Percentiles rank a stretch among this genome's conserved stretches.
Conservation (phyloP, 64 coral and sea anemone species). For the Anthopleura sola region DNA sequence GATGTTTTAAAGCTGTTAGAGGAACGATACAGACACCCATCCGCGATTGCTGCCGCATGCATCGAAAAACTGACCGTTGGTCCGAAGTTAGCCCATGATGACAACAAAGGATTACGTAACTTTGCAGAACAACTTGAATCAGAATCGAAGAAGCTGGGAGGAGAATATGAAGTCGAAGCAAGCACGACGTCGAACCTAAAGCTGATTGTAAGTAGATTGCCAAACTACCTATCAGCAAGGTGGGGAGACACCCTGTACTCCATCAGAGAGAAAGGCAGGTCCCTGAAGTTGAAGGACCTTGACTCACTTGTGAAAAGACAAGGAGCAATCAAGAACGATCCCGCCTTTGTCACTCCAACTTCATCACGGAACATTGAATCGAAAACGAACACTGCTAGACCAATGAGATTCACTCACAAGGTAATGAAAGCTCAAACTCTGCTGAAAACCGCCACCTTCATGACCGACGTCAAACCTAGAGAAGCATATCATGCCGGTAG, state of each 20-base stretch:
- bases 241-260: constrained; percentile 47
- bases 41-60: constrained; percentile 48
- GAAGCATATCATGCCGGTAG: background rate
- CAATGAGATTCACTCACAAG: background rate
- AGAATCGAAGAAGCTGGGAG: constrained; percentile 40
- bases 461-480: background rate
- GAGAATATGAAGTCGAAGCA: constrained; percentile 44
- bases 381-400: background rate
- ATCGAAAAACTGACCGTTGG: constrained; percentile 43
- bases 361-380: background rate
- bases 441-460: constrained; percentile 19
- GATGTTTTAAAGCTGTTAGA: constrained; percentile 43
- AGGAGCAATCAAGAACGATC: constrained; percentile 57
- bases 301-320: constrained; percentile 45
- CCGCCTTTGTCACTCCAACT: constrained; percentile 15
- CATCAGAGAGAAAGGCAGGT: constrained; percentile 38
- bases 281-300: constrained; percentile 24
- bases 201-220: constrained; percentile 42
- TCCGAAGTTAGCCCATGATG: constrained; percentile 12
- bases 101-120: constrained; percentile 38
- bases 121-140: constrained; percentile 66
- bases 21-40: constrained; percentile 50
- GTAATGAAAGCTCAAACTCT: background rate
- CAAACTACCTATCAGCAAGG: constrained; percentile 43
- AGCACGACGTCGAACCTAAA: constrained; percentile 55